A percentile compares a stretch with the other conserved stretches of the same genome.
phyloP scores from a whole-genome alignment of 1,140 invertebrate genomes.

The Belonocnema kinseyi region DNA sequence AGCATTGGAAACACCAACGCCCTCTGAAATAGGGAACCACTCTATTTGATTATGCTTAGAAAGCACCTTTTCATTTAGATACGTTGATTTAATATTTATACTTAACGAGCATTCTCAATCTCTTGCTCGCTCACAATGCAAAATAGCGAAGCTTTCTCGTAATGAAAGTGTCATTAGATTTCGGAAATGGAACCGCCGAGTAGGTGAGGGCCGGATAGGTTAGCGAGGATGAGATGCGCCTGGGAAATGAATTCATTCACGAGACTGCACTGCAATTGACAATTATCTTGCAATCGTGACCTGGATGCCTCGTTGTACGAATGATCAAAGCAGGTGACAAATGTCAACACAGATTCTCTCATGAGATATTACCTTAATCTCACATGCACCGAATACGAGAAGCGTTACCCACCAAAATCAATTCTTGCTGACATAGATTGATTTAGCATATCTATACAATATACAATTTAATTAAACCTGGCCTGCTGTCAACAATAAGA shows the following conservation, averaged over 20 bases:
- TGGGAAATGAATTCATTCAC: slow-evolving; percentile 6
- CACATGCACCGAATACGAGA: neutral
- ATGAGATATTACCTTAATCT: neutral
- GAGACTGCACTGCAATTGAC: neutral
- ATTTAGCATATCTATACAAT: too few species aligned
- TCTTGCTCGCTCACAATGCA: neutral
- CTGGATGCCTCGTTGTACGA: neutral
- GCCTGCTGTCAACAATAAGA: too few species aligned
- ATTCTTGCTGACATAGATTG: too few species aligned
- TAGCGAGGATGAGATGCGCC: slow-evolving; percentile 7
- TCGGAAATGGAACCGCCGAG: neutral
- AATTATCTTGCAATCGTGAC: slow-evolving; percentile 24
- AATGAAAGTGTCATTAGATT: slow-evolving; percentile 15
- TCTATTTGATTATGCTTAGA: too few species aligned
- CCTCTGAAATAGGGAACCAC: too few species aligned
- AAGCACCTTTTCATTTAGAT: too few species aligned
- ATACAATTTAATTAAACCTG: too few species aligned
- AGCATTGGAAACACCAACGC: too few species aligned
- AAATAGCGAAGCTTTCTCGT: slow-evolving; percentile 5
- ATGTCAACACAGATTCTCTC: neutral
- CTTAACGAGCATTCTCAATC: too few species aligned
- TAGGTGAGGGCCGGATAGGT: neutral
- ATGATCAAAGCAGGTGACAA: slow-evolving; percentile 22
- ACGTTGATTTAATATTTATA: too few species aligned
- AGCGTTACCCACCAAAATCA: neutral